Evolutionary conservation across 64 coral and sea anemone genomes (phyloP).

Genomic region (Anthopleura sola): DNA sequence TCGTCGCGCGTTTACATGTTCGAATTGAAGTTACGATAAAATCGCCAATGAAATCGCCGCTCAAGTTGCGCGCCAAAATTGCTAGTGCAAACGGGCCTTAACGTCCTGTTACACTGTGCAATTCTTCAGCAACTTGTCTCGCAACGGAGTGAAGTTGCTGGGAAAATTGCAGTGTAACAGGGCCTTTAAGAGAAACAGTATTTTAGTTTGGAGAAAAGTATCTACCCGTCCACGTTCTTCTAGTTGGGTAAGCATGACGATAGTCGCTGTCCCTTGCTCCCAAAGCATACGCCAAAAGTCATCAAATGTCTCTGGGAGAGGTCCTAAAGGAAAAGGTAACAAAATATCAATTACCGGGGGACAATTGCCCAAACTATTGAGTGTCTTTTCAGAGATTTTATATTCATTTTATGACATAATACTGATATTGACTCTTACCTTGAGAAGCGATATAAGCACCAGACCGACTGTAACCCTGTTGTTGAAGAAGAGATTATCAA

Average conservation of each 20-base stretch:
- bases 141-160: too few species aligned
- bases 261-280: conserved; percentile 72
- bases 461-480: conserved; percentile 70
- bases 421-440: conserved; percentile 26
- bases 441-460: conserved; percentile 71
- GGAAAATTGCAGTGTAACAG: too few species aligned
- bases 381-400: not conserved
- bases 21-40: too few species aligned
- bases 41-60: too few species aligned
- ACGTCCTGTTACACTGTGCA: too few species aligned
- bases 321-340: conserved; percentile 14
- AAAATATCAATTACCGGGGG: not conserved
- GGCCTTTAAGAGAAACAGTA: too few species aligned
- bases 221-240: conserved; percentile 83
- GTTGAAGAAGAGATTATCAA: too few species aligned
- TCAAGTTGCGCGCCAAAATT: too few species aligned
- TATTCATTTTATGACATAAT: too few species aligned
- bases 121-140: too few species aligned
- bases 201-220: not conserved
- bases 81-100: too few species aligned
- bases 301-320: conserved; percentile 75
- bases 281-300: conserved; percentile 98
- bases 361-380: not conserved
- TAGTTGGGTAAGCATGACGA: conserved; percentile 95
- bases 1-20: too few species aligned